Evolutionary conservation across 1,140 invertebrate species (phyloP).

Genomic region (Drosophila trapezifrons): DNA sequence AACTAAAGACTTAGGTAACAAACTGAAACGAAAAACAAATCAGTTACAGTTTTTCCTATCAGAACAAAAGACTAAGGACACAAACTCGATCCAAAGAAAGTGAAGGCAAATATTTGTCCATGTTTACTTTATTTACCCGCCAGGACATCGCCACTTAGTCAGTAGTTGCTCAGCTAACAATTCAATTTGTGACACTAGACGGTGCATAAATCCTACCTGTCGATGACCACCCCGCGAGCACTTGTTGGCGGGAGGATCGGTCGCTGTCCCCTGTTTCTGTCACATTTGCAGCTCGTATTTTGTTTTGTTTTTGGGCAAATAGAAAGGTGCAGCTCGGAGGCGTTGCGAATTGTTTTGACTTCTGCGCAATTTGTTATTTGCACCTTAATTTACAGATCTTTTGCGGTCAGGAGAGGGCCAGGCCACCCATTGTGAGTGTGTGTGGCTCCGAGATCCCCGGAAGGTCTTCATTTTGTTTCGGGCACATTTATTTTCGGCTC

Average conservation of each 20-base stretch:
- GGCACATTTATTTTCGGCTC: slow-evolving; percentile 27
- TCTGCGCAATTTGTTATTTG: slow-evolving; percentile 65
- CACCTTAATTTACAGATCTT: slow-evolving; percentile 75
- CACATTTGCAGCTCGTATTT: slow-evolving; percentile 59
- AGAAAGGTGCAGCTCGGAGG: slow-evolving; percentile 52
- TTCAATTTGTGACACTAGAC: slow-evolving; percentile 41
- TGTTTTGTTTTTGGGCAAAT: slow-evolving; percentile 47
- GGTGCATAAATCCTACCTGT: slow-evolving; percentile 31
- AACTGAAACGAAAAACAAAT: neutral
- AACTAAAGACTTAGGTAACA: neutral
- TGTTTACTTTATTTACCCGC: slow-evolving; percentile 10
- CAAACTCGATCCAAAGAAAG: slow-evolving; percentile 14
- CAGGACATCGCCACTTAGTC: slow-evolving; percentile 33
- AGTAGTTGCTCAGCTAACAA: slow-evolving; percentile 9
- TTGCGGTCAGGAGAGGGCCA: slow-evolving; percentile 62
- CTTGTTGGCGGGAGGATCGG: slow-evolving; percentile 11
- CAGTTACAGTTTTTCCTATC: neutral
- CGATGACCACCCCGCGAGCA: slow-evolving; percentile 29
- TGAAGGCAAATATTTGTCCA: neutral
- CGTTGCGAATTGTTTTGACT: slow-evolving; percentile 52
- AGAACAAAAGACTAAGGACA: slow-evolving; percentile 13
- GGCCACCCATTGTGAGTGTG: slow-evolving; percentile 28
- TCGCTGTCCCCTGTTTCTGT: slow-evolving; percentile 36
- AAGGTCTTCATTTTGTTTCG: slow-evolving; percentile 39
- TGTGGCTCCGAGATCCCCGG: slow-evolving; percentile 12